Base-by-base conservation (phyloP, 2,113 vertebrate species). In the Brachyistius frenatus region DNA sequence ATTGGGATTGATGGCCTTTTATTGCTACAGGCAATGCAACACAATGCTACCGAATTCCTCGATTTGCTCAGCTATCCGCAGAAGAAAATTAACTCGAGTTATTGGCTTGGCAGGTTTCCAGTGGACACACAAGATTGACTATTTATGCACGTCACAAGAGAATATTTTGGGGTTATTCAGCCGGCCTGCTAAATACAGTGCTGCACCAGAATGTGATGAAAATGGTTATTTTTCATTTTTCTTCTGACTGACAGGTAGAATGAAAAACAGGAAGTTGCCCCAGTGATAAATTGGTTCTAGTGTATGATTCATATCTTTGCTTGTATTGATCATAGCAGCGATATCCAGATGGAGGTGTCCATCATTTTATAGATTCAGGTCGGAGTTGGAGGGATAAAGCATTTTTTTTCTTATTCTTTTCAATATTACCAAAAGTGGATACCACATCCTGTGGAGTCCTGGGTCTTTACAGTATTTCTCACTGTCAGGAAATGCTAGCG, bases 401-500 rank as follows among this genome's bases (percentile, higher is more conserved):
- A 5, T 1, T n/a, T 46, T 33, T 23, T 46, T 9, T 16, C 1
- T 16, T 49, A 15, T 39, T 76, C 39, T 47, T 73, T 8, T 6
- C 4, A 6, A 30, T 39, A 58, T 60, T 47, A 49, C 66, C 77
- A 37, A 32, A 74, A 58, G 50, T 78, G 80, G 77, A 66, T 53
- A 16, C 71, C 30, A 35, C 52, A 81, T 76, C 66, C 54, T 78
- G 61, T 76, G 52, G 89, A 86, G 82, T 72, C 66, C 33, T 53
- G 36, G 63, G 73, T 87, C 75, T 66, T 81, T 60, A 72, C 71
- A 72, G 33, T 78, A 69, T 83, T 63, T 81, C 39, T 77, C 44
- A 70, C 53, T 90, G 78, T 83, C 75, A 60, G 80, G 81, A 90
- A 90, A 88, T 74, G 80, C 86, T 86, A 71, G 76, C 79, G 77